phyloP scores from a whole-genome alignment of 2,113 vertebrate genomes.

The Alethe castanea region DNA sequence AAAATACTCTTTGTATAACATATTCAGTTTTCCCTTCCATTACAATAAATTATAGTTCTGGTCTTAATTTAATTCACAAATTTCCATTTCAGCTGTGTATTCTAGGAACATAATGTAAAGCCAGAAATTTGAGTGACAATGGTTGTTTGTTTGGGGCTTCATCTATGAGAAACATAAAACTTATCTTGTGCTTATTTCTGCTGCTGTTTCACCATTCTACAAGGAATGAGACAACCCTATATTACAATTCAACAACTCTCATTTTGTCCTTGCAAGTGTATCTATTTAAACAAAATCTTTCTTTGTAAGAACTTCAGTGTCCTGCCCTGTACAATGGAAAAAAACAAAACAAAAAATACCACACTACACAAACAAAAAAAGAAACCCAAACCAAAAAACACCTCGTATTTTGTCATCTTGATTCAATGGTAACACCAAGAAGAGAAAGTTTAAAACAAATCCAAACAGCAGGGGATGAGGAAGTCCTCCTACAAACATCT shows the following conservation, averaged over 20 bases:
- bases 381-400: neutral
- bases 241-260: neutral
- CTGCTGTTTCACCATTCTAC: neutral
- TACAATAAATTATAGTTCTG: neutral
- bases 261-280: neutral
- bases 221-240: neutral
- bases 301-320: neutral
- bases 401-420: neutral
- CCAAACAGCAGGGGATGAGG: neutral
- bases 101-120: neutral
- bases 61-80: conserved; percentile 4
- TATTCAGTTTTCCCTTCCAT: neutral
- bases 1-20: neutral
- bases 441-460: neutral
- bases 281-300: neutral
- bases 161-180: neutral
- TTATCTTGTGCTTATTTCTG: neutral
- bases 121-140: neutral
- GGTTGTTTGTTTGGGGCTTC: neutral
- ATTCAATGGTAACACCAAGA: neutral
- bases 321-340: neutral
- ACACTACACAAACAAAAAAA: neutral
- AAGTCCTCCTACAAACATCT: neutral
- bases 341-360: neutral
- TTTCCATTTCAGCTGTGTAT: neutral